A percentile compares a stretch with the other conserved stretches of the same genome.
phyloP scores from a whole-genome alignment of 2,888 invertebrate genomes.

The Doris montereyensis region DNA sequence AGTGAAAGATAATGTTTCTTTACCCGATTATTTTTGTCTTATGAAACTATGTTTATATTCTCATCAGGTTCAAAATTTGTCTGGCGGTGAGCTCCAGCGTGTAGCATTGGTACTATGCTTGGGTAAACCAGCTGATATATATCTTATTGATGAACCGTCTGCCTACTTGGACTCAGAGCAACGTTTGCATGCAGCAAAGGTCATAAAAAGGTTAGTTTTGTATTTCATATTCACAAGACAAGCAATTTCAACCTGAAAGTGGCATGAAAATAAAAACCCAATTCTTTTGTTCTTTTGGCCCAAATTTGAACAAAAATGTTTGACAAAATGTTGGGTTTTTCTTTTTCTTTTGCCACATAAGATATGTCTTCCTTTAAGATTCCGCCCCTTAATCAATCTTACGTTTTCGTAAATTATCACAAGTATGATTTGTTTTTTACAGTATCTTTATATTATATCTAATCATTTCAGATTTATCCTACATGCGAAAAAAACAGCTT shows the following conservation, averaged over 20 bases:
- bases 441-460: neutral
- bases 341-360: too few relatives aligned
- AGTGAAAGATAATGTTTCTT: neutral
- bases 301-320: too few relatives aligned
- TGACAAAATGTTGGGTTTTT: too few relatives aligned
- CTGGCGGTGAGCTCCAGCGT: slow-evolving; percentile 98
- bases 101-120: slow-evolving; percentile 96
- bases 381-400: too few relatives aligned
- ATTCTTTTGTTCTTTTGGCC: too few relatives aligned
- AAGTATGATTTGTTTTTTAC: neutral
- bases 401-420: too few relatives aligned
- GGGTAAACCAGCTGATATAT: slow-evolving; percentile 99
- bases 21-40: too few relatives aligned
- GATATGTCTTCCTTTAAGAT: too few relatives aligned
- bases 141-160: slow-evolving; percentile 98
- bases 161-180: slow-evolving; percentile 99
- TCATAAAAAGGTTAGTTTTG: slow-evolving; percentile 94
- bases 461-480: slow-evolving; percentile 83
- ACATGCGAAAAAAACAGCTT: slow-evolving; percentile 99
- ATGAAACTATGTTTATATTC: too few relatives aligned
- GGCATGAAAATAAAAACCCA: too few relatives aligned
- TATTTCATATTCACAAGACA: too few relatives aligned
- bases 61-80: slow-evolving; percentile 86
- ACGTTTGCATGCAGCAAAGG: slow-evolving; percentile 99
- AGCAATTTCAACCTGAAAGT: too few relatives aligned